Evolutionary conservation across 1,140 invertebrate species (phyloP).

Genomic region (Schlechtendalia chinensis): DNA sequence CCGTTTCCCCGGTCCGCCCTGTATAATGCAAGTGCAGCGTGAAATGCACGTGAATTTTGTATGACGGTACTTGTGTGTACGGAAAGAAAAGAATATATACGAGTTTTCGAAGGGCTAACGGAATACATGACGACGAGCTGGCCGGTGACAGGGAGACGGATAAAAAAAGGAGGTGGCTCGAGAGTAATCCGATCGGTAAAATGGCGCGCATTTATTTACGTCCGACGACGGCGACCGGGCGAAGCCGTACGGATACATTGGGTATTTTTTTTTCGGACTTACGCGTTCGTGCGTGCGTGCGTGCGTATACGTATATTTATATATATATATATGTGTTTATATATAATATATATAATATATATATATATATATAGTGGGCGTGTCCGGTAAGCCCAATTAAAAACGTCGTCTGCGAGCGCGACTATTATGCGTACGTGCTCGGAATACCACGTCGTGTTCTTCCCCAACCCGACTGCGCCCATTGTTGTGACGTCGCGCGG

Average conservation of each 20-base stretch:
- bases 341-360: no score
- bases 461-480: no score
- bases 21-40: no score
- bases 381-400: slow-evolving; percentile 39
- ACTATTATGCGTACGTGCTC: background rate
- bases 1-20: no score
- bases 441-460: background rate
- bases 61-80: background rate
- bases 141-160: no score
- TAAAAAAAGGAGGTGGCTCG: background rate
- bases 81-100: background rate
- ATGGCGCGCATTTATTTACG: background rate
- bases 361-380: slow-evolving; percentile 1
- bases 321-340: no score
- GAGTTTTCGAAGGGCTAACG: background rate
- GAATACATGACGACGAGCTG: background rate
- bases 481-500: no score
- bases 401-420: background rate
- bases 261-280: background rate
- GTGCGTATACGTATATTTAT: background rate
- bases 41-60: no score
- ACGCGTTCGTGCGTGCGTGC: background rate
- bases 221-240: background rate
- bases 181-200: slow-evolving; percentile 41
- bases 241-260: slow-evolving; percentile 35